Evolutionary conservation across 2,888 invertebrate species (phyloP), one percentile per base, ranked within the genome.

Genomic region (Luperina testacea): DNA sequence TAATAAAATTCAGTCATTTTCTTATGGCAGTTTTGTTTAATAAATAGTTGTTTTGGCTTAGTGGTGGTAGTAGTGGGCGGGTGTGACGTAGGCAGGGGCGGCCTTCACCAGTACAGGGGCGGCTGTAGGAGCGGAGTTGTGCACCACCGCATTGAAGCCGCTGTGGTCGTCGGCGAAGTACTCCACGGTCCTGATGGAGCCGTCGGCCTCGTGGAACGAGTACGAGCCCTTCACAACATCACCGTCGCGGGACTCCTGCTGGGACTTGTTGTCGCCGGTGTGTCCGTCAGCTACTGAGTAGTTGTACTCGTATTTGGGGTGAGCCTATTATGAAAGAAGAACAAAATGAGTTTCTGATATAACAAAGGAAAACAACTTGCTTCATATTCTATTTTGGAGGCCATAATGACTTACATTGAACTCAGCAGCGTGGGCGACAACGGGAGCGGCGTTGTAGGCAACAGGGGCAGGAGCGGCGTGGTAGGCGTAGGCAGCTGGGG

Each of bases 241-340:
- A 67, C 97, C 97, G 87, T 97, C 97, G 85, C 96, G 95, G 81
- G 91, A 89, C 91, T 97, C 97, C 83, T 97, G 96, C 92, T 97
- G 97, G 81, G 95, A 94, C 94, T 97, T 97, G 93, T 96, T 95
- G 94, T 97, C 97, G 69, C 97, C 97, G 91, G 97, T 97, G 92
- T 97, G 97, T 32, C 95, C 94, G 91, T 97, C 97, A 84, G 97
- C 95, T 2, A 97, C 97, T 48, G 97, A 97, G 94, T 97, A 97
- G 77, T 94, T 94, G 95, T 95, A 97, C 89, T 97, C 95, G 92
- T 96, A 97, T 90, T 94, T 95, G 83, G 96, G 97, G 92, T 96
- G 91, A 3, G 96, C 93, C 95, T 61, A 15, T 27, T 2, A 15
- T 7, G 0, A 61, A 59, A 63, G 20, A 53, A 8, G 2, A 24